phyloP scores from a whole-genome alignment of 2,888 invertebrate genomes.

The Mesopsocus fuscifrons region DNA sequence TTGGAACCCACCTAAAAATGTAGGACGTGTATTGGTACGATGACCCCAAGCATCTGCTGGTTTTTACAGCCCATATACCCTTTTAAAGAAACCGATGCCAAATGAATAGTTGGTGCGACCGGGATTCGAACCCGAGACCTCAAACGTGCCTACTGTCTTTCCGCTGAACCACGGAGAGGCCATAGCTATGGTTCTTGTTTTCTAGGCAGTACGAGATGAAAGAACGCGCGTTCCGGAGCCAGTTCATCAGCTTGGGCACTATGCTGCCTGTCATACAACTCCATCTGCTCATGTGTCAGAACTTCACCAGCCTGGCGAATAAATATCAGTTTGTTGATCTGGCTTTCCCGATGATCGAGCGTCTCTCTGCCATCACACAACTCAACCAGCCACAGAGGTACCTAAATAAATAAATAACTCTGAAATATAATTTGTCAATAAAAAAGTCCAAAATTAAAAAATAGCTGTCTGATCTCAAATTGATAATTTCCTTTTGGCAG shows the following conservation, averaged over 20 bases:
- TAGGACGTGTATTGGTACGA: no score
- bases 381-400: slow-evolving; percentile 38
- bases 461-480: no score
- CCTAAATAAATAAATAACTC: slow-evolving; percentile 11
- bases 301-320: slow-evolving; percentile 48
- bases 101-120: no score
- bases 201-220: slow-evolving; percentile 28
- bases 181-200: no score
- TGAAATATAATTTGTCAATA: slow-evolving; percentile 4
- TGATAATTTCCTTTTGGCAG: slow-evolving; percentile 31
- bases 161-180: no score
- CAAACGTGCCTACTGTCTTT: no score
- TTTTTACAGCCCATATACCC: no score
- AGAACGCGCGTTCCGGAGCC: slow-evolving; percentile 33
- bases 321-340: slow-evolving; percentile 55
- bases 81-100: no score
- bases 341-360: slow-evolving; percentile 43
- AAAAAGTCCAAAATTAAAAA: slow-evolving; percentile 5
- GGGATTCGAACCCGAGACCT: no score
- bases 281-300: slow-evolving; percentile 47
- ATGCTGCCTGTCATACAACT: slow-evolving; percentile 48
- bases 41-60: no score
- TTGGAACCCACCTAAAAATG: no score
- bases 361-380: slow-evolving; percentile 42
- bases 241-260: slow-evolving; percentile 34